These are phyloP conservation scores for Sardinella longiceps DNA, from an alignment of 2,797 vertebrate species.

Conservation along the genomic window DNA sequence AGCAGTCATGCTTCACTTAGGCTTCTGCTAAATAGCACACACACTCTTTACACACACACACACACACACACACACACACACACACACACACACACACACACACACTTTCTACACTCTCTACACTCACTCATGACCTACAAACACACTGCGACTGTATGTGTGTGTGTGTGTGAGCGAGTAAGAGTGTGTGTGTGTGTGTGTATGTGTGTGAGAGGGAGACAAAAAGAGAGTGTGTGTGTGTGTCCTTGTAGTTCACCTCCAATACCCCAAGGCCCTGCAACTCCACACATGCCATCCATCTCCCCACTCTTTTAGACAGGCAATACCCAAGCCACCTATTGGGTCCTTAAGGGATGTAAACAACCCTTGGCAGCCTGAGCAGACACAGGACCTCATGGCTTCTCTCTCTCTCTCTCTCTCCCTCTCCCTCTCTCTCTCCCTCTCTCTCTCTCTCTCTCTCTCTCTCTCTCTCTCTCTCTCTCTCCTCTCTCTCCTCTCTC, in stretches of 20 bases:
- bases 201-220: not conserved
- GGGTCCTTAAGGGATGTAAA: not conserved
- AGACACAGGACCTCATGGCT: not conserved
- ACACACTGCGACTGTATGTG: not conserved
- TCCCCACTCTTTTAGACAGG: not conserved
- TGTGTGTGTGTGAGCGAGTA: not conserved
- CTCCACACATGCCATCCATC: not conserved
- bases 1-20: too few relatives aligned
- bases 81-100: too few relatives aligned
- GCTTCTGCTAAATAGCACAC: too few relatives aligned
- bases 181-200: conserved; percentile 5
- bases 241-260: not conserved
- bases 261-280: not conserved
- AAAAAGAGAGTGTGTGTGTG: not conserved
- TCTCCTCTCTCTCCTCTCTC: too few relatives aligned
- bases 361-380: not conserved
- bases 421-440: too few relatives aligned
- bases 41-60: too few relatives aligned
- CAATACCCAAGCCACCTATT: conserved; percentile 2
- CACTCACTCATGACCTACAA: not conserved
- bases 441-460: too few relatives aligned
- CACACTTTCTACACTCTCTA: not conserved
- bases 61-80: too few relatives aligned
- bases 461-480: too few relatives aligned
- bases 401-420: too few relatives aligned